Evolutionary conservation across 1,140 invertebrate genomes (phyloP).

Genomic region (Ctenoplectra terminalis): DNA sequence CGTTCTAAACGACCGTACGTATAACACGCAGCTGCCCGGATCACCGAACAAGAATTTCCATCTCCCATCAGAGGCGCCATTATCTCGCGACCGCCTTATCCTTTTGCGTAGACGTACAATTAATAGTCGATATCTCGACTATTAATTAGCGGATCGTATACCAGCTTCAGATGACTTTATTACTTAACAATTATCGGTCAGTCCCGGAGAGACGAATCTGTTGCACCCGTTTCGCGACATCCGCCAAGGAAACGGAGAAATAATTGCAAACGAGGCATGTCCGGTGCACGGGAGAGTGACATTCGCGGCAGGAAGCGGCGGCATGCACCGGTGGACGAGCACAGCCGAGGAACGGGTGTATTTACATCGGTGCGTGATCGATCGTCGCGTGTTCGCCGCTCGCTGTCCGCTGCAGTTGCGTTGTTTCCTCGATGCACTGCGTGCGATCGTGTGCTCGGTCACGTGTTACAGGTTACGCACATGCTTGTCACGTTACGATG

Average conservation of each 20-base stretch:
- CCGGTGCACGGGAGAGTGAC: slow-evolving; percentile 58
- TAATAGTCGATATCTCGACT: neutral
- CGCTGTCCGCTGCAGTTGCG: slow-evolving; percentile 35
- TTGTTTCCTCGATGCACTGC: slow-evolving; percentile 39
- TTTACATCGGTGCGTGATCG: slow-evolving; percentile 74
- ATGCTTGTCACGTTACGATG: slow-evolving; percentile 39
- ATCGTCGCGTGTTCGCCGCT: slow-evolving; percentile 66
- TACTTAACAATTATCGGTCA: slow-evolving; percentile 5
- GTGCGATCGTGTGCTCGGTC: slow-evolving; percentile 54
- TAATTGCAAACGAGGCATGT: slow-evolving; percentile 69
- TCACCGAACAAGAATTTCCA: neutral
- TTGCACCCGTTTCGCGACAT: slow-evolving; percentile 11
- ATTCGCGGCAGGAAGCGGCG: slow-evolving; percentile 59
- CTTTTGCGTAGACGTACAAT: no score
- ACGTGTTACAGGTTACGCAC: slow-evolving; percentile 62
- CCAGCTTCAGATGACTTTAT: neutral
- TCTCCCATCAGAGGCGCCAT: neutral
- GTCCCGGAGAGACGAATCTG: slow-evolving; percentile 12
- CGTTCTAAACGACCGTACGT: neutral
- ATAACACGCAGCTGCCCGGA: neutral
- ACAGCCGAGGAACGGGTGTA: slow-evolving; percentile 68
- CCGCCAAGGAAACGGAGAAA: slow-evolving; percentile 63
- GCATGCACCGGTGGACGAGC: slow-evolving; percentile 64
- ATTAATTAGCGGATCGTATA: neutral
- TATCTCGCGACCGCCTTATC: neutral